phyloP scores from a whole-genome alignment of 2,113 vertebrate species.

The Acrocephalus arundinaceus region DNA sequence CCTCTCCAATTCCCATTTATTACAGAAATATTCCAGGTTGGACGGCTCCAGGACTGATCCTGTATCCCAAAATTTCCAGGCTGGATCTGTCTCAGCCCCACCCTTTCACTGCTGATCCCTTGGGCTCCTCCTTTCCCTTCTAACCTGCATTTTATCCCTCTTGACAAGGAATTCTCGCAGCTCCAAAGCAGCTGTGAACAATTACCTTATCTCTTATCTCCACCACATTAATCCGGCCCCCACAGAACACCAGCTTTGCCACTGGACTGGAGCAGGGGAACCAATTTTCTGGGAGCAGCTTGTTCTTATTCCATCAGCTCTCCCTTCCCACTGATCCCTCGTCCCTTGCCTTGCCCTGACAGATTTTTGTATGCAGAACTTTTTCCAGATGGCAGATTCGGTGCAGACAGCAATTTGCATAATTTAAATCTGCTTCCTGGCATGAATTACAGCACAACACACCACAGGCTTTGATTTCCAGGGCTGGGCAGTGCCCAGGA shows the following conservation, averaged over 20 bases:
- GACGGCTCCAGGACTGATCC: background rate
- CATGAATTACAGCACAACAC: constrained; percentile 14
- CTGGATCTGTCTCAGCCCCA: too few relatives aligned
- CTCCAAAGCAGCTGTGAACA: background rate
- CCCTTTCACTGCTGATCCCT: background rate
- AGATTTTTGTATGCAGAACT: constrained; percentile 38
- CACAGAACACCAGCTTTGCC: background rate
- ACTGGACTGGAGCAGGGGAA: background rate
- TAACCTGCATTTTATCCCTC: background rate
- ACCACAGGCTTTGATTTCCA: background rate
- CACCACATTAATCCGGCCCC: background rate
- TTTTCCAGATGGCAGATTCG: constrained; percentile 53
- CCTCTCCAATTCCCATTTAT: background rate
- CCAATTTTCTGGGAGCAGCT: background rate
- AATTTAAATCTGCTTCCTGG: constrained; percentile 51
- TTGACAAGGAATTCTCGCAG: background rate
- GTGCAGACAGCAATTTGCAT: constrained; percentile 60
- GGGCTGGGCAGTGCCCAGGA: background rate
- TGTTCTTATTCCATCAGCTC: background rate
- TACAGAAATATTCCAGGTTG: accelerated
- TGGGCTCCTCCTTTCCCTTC: background rate
- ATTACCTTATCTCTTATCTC: background rate
- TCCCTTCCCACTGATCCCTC: background rate
- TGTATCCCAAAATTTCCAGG: background rate
- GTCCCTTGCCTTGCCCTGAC: background rate